Conservation (phyloP, 2,113 vertebrate species). For the Zootoca vivipara region DNA sequence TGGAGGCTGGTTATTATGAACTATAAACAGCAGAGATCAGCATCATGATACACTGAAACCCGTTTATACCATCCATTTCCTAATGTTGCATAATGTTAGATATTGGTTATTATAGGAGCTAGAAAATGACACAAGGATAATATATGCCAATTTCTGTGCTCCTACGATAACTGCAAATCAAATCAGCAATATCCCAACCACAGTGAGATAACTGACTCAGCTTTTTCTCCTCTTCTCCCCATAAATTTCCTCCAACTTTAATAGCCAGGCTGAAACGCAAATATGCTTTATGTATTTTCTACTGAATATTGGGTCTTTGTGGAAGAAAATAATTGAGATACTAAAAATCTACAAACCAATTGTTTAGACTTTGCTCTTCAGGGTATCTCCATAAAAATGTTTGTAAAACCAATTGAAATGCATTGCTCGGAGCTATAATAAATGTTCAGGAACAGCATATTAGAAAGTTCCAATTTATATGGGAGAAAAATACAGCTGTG, state of each 20-base stretch:
- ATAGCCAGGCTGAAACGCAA: conserved; percentile 8
- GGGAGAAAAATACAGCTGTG: conserved; percentile 55
- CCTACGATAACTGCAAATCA: neutral
- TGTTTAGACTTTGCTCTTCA: conserved; percentile 15
- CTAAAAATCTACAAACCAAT: conserved; percentile 14
- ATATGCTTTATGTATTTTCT: neutral
- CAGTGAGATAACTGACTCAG: neutral
- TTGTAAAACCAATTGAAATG: conserved; percentile 45
- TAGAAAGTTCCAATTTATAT: conserved; percentile 54
- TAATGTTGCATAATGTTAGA: neutral
- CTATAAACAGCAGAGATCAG: neutral
- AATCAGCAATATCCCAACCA: neutral
- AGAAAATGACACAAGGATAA: neutral
- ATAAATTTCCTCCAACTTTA: neutral
- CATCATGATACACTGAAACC: neutral
- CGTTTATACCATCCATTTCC: neutral
- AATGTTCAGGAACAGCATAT: conserved; percentile 43
- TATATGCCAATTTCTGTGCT: neutral
- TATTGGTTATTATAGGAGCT: neutral
- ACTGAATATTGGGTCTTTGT: neutral
- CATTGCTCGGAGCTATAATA: conserved; percentile 10
- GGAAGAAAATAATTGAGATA: conserved; percentile 24
- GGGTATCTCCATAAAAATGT: conserved; percentile 13
- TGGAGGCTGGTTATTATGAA: neutral
- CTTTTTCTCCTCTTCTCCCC: neutral